These are phyloP conservation scores for Heloderma charlesbogerti DNA, from an alignment of 2,113 vertebrate genomes.

Conservation along the genomic window DNA sequence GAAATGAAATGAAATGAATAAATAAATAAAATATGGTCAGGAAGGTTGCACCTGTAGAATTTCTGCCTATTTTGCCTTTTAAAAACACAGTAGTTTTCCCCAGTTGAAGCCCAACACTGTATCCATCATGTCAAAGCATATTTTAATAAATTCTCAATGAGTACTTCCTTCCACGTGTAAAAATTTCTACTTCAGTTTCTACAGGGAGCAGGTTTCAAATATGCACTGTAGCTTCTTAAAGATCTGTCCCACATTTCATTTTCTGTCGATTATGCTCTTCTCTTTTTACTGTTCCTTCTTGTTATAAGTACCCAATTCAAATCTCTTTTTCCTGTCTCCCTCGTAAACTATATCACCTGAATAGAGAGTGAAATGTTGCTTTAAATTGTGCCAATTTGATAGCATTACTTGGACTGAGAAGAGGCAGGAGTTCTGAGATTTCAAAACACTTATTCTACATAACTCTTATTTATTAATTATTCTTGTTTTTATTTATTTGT, in stretches of 20 bases:
- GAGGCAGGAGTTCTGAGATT: too few species aligned
- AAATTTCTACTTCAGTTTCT: neutral
- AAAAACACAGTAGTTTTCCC: neutral
- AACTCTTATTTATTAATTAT: neutral
- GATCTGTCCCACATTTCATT: neutral
- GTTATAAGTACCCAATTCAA: neutral
- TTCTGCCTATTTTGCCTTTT: neutral
- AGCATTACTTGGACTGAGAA: neutral
- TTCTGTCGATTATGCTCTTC: neutral
- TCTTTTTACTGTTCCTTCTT: neutral
- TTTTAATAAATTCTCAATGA: neutral
- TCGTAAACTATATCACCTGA: too few species aligned
- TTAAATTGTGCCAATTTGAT: neutral
- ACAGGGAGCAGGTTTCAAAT: neutral
- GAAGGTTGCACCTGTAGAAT: neutral
- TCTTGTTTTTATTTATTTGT: neutral
- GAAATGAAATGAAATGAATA: too few species aligned
- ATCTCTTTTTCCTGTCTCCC: neutral
- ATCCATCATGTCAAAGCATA: neutral
- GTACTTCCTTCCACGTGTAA: neutral
- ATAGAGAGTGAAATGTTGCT: neutral
- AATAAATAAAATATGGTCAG: too few species aligned
- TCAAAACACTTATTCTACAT: neutral
- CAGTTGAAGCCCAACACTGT: neutral
- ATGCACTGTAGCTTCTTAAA: neutral